Base-by-base conservation (phyloP, 2,888 invertebrate genomes). In the Lithophane ornitopus region DNA sequence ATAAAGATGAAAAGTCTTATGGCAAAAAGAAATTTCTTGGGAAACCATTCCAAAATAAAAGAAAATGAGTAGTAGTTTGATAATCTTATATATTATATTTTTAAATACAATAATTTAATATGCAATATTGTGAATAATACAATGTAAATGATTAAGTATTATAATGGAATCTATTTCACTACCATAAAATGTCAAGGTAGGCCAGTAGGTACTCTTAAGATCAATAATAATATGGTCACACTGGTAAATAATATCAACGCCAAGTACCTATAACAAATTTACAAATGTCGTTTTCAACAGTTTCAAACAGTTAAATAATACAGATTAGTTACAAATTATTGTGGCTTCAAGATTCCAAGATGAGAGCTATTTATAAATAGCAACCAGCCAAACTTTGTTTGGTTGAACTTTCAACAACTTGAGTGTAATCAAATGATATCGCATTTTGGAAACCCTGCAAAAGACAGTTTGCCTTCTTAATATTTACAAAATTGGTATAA, bases 1-100 rank as follows among this genome's bases (percentile, higher is more conserved):
- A 84, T 67, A 95, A 94, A 82, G 91, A 93, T 8, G 94, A 95
- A 3, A 96, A 94, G 89, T 73, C 91, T 16, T 92, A 90, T 65
- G 92, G 91, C 0, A 96, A 94, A 87, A 94, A 92, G 80, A 96
- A 94, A 85, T 93, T 93, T 59, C 75, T 90, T 1, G 94, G 94
- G 59, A 96, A 93, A 85, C 84, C 89, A 16, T 94, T 92, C 74
- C 92, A 87, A 87, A 93, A 89, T 87, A 93, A 92, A 87, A 94
- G 93, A 89, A 90, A 87, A 87, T 34, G 34, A 34, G 2, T 73
- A 74, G 66, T 74, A 78, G 68, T 80, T 82, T 56, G 59, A 68
- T 81, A 63, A 77, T 59, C 44, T 81, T 39, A 67, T 85, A 88
- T 89, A 89, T 88, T 88, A 89, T 88, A 34, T 88, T 74, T 81